Evolutionary conservation across 2,113 vertebrate species (phyloP).

Genomic region (Corythornis cristatus): DNA sequence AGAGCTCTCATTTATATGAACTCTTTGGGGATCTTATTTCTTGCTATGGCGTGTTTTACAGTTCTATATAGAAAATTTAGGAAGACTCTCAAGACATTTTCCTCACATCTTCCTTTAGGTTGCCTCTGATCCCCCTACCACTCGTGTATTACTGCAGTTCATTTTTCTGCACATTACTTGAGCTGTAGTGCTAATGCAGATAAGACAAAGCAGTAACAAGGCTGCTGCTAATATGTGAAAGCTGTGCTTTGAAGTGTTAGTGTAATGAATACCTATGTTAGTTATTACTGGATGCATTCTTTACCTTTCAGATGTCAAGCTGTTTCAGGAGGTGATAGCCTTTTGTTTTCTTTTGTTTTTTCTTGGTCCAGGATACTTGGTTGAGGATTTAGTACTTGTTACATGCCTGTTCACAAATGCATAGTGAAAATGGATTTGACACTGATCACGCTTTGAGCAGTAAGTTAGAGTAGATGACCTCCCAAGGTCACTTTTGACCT

Average conservation of each 20-base stretch:
- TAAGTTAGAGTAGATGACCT: neutral
- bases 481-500: neutral
- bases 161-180: constrained; percentile 8
- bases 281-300: neutral
- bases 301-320: neutral
- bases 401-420: neutral
- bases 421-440: neutral
- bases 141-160: neutral
- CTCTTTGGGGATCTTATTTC: constrained; percentile 20
- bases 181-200: constrained; percentile 20
- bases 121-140: constrained; percentile 5
- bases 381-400: neutral
- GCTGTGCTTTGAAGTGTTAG: constrained; percentile 13
- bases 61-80: constrained; percentile 40
- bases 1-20: constrained; percentile 44
- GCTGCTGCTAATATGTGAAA: constrained; percentile 12
- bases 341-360: neutral
- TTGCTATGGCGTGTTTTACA: neutral
- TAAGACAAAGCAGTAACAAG: constrained; percentile 30
- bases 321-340: neutral
- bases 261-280: neutral
- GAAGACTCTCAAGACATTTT: neutral
- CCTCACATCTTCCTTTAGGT: neutral
- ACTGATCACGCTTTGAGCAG: neutral
- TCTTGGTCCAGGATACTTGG: neutral